These are phyloP conservation scores for Choristoneura fumiferana DNA, from an alignment of 1,140 invertebrate species.

Conservation along the genomic window DNA sequence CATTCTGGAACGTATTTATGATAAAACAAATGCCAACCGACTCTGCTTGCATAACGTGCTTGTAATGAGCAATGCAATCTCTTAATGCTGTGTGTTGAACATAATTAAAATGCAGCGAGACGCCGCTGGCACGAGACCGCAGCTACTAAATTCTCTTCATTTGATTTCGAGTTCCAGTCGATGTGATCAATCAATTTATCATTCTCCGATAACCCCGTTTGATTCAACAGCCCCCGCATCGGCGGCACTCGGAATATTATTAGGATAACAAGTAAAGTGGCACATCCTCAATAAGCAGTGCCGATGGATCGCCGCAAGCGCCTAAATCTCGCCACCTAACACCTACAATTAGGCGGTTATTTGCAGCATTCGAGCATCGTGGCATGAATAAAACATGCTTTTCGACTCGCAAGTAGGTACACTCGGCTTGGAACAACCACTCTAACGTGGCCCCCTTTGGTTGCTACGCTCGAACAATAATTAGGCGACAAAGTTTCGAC, in stretches of 20 bases:
- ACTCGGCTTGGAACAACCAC: constrained; percentile 37
- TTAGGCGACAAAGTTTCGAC: neutral
- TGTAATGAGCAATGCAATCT: no score
- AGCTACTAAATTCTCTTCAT: neutral
- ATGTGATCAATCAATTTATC: constrained; percentile 15
- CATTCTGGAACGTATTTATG: no score
- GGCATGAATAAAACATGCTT: constrained; percentile 70
- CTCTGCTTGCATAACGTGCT: no score
- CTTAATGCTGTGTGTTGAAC: no score
- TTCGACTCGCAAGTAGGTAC: constrained; percentile 46
- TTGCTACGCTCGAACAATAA: constrained; percentile 3
- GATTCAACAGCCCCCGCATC: constrained; percentile 26
- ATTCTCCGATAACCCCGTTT: neutral
- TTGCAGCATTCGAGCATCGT: constrained; percentile 52
- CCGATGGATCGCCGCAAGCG: constrained; percentile 37
- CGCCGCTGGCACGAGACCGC: neutral
- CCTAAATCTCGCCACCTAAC: constrained; percentile 45
- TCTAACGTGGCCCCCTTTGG: constrained; percentile 27
- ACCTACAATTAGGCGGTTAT: constrained; percentile 68
- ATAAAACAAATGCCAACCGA: no score
- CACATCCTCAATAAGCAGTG: constrained; percentile 31
- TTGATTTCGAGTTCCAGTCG: neutral
- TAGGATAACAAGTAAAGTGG: constrained; percentile 49
- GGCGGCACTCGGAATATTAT: constrained; percentile 40
- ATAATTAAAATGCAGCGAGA: neutral